Evolutionary conservation across 2,888 invertebrate genomes (phyloP).

Genomic region (Vanessa cardui): DNA sequence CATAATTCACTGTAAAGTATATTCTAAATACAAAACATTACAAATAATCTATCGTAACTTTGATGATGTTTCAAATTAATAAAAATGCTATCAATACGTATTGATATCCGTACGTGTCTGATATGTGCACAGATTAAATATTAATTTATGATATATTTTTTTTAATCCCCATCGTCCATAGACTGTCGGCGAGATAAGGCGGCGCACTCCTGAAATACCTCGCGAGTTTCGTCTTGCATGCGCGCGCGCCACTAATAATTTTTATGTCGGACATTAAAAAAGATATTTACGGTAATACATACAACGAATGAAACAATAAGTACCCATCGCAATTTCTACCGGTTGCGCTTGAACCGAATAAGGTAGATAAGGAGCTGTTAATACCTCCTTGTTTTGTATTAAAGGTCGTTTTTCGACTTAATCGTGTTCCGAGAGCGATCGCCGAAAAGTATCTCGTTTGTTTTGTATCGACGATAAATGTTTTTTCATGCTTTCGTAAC

Average conservation of each 20-base stretch:
- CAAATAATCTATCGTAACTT: no score
- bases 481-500: background rate
- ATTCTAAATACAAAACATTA: no score
- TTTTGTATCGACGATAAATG: conserved; percentile 20
- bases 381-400: conserved; percentile 26
- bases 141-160: conserved; percentile 10
- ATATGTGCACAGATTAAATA: conserved; percentile 9
- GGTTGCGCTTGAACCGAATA: conserved; percentile 36
- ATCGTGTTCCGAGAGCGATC: conserved; percentile 13
- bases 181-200: conserved; percentile 38
- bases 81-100: no score
- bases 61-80: no score
- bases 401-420: conserved; percentile 12
- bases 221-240: conserved; percentile 31
- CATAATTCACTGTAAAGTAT: no score
- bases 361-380: conserved; percentile 30
- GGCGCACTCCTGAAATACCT: conserved; percentile 26
- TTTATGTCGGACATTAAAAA: conserved; percentile 42
- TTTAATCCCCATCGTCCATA: background rate
- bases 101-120: background rate
- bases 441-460: conserved; percentile 26
- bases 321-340: conserved; percentile 36
- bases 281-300: conserved; percentile 40
- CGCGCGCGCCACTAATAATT: conserved; percentile 40
- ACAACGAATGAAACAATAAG: conserved; percentile 43